Percentiles rank a stretch among this genome's conserved stretches.
Conservation (phyloP, 2,888 invertebrate species). For the Pandemis cinnamomeana region DNA sequence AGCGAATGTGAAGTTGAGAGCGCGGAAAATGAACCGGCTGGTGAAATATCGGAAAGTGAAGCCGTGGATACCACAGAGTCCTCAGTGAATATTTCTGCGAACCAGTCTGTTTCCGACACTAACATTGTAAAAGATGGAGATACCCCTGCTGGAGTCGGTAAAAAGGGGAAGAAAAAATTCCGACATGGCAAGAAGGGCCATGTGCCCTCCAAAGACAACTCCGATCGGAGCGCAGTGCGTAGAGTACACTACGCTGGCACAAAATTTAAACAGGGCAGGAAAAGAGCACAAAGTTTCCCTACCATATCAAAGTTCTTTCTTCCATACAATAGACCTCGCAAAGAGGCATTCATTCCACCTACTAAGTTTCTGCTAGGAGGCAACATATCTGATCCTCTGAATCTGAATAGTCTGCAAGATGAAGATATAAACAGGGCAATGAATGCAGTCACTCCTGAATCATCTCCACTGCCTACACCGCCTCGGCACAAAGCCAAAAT, state of each 20-base stretch:
- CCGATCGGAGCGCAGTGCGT: conserved; percentile 71
- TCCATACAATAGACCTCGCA: conserved; percentile 89
- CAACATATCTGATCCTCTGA: conserved; percentile 97
- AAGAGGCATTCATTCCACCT: conserved; percentile 92
- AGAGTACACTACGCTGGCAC: conserved; percentile 73
- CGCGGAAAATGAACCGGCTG: conserved; percentile 62
- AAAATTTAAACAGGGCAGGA: conserved; percentile 83
- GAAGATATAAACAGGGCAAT: conserved; percentile 91
- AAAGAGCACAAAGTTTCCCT: conserved; percentile 88
- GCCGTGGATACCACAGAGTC: conserved; percentile 62
- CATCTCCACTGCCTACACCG: conserved; percentile 95
- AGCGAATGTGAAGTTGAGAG: conserved; percentile 57
- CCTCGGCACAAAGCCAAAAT: conserved; percentile 91
- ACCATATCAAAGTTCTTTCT: conserved; percentile 89
- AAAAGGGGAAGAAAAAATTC: conserved; percentile 78
- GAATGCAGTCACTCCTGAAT: conserved; percentile 96
- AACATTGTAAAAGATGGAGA: conserved; percentile 72
- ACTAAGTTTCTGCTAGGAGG: conserved; percentile 97
- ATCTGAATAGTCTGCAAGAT: conserved; percentile 95
- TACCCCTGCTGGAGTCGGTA: conserved; percentile 56
- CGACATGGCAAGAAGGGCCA: conserved; percentile 77
- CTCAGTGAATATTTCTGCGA: conserved; percentile 58
- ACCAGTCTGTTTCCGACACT: conserved; percentile 57
- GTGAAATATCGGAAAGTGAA: conserved; percentile 68
- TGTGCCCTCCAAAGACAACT: conserved; percentile 69